Conservation (phyloP, 2,888 invertebrate species). For the Tiliacea aurago region DNA sequence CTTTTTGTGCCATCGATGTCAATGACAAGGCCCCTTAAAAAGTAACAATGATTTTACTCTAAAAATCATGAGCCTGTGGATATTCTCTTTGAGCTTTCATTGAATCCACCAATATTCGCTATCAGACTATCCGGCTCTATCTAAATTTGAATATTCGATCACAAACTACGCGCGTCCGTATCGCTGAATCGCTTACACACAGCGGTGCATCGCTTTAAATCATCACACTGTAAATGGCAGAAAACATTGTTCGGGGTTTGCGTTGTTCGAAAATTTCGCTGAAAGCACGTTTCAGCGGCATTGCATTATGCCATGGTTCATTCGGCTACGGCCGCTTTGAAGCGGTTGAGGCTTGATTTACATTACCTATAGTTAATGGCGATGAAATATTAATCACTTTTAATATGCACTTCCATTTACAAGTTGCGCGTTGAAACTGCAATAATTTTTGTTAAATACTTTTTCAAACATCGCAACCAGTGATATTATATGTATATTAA, state of each 20-base stretch:
- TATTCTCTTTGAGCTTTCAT: constrained; percentile 20
- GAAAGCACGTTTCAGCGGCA: constrained; percentile 54
- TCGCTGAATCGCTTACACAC: constrained; percentile 39
- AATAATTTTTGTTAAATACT: constrained; percentile 14
- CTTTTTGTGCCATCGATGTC: constrained; percentile 36
- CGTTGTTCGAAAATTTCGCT: constrained; percentile 55
- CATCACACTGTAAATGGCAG: constrained; percentile 53
- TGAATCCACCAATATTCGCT: constrained; percentile 27
- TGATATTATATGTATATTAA: no score
- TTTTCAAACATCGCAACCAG: neutral
- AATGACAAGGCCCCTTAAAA: constrained; percentile 46
- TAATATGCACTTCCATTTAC: constrained; percentile 40
- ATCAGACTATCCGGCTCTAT: constrained; percentile 27
- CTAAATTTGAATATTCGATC: constrained; percentile 53
- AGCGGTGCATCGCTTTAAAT: constrained; percentile 57
- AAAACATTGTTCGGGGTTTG: constrained; percentile 53
- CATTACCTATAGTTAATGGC: constrained; percentile 41
- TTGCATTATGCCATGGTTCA: constrained; percentile 52
- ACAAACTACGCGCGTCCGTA: constrained; percentile 27
- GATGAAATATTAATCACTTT: constrained; percentile 57
- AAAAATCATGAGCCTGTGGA: neutral
- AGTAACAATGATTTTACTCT: constrained; percentile 9
- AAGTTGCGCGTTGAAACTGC: constrained; percentile 11
- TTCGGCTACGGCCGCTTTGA: constrained; percentile 41
- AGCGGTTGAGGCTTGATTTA: constrained; percentile 54